Evolutionary conservation across 92 coral and sea anemone species (phyloP), one percentile per base, ranked within the genome.

Genomic region (Parazoanthus darwini): DNA sequence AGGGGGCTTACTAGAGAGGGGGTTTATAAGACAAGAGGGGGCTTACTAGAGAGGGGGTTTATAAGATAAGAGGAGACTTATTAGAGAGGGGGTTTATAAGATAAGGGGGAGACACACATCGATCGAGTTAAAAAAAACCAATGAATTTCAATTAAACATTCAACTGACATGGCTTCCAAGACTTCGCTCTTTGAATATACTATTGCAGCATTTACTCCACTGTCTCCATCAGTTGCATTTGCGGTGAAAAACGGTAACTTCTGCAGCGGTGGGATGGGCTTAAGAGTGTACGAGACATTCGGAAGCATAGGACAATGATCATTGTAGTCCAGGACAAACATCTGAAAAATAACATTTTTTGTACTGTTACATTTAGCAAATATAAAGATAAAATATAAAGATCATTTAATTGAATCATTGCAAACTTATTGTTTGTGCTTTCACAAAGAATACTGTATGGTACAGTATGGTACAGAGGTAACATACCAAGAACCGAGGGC

Each of bases 251-350:
- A 96, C 80, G 98, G 92, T 14, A 80, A 68, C 63, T 71, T 68
- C 15, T 88, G 91, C 54, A 96, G 88, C 15, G 98, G 98, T 22
- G 99, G 99, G 63, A 96, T 94, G n/a, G 99, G 99, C 59, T 93
- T 82, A 46, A 96, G 93, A 54, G 91, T 26, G 78, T 84, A 89
- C 86, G 91, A 85, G 8, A 88, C 91, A 35, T 89, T 77, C 2
- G 93, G 93, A 37, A 91, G 81, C 8, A 96, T 91, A 35, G 99
- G 99, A 44, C 99, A 96, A 90, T 95, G 94, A 80, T 96, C 99
- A 82, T 96, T 96, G 82, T 91, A 91, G 85, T 96, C 99, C 29
- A 85, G 70, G 29, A 96, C 97, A 59, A 92, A 59, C 35, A 96
- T 78, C 99, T 96, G 89, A 46, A 95, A 83, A 11, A 46, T 39